Evolutionary conservation across 1,140 invertebrate genomes (phyloP).

Genomic region (Ceratina australensis): DNA sequence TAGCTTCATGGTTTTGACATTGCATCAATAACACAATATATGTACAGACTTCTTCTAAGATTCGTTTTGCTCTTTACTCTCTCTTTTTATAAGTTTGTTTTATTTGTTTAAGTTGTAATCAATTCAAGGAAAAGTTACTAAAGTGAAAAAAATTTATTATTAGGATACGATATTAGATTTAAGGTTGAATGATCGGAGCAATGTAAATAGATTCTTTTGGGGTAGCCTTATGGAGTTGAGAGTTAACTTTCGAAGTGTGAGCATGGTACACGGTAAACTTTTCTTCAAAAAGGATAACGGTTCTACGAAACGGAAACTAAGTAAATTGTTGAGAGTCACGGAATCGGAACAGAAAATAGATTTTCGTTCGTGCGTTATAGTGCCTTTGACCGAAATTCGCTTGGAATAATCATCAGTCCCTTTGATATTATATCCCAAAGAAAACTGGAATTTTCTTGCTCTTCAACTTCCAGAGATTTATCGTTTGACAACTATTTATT

Average conservation of each 20-base stretch:
- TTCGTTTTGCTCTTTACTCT: not conserved
- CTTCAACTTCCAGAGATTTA: not conserved
- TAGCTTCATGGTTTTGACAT: too few relatives aligned
- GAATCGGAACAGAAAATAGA: not conserved
- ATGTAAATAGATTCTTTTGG: not conserved
- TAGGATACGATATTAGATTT: not conserved
- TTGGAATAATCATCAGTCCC: not conserved
- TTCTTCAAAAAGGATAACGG: too few relatives aligned
- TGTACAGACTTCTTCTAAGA: not conserved
- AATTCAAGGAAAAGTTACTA: constrained; percentile 9
- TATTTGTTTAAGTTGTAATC: constrained; percentile 37
- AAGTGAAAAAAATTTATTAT: constrained; percentile 4
- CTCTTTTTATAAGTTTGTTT: not conserved
- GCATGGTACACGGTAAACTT: too few relatives aligned
- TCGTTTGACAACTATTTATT: too few relatives aligned
- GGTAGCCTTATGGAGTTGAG: not conserved
- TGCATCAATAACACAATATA: too few relatives aligned
- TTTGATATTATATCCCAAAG: too few relatives aligned
- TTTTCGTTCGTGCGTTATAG: not conserved
- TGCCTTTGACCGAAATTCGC: not conserved
- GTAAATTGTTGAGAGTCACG: too few relatives aligned
- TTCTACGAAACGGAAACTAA: too few relatives aligned
- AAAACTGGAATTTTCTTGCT: too few relatives aligned
- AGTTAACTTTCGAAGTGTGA: not conserved
- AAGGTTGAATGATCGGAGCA: not conserved